A percentile compares a stretch with the other conserved stretches of the same genome.
These are phyloP conservation scores for Mobula hypostoma DNA, from an alignment of 2,113 vertebrate genomes.

Conservation along the genomic window DNA sequence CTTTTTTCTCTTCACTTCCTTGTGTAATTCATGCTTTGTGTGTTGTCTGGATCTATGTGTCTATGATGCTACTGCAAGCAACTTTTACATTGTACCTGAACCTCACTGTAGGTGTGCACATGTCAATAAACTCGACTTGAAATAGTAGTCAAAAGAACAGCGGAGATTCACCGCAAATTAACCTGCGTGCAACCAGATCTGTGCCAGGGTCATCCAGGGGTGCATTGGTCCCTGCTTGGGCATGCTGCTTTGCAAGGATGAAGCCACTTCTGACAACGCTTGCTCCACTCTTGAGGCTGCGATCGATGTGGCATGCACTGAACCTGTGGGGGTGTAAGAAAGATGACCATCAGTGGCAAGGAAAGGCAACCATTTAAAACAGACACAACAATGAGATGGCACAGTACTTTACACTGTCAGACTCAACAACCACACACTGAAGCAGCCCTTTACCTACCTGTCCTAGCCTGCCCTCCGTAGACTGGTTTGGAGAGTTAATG, in stretches of 20 bases:
- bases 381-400: neutral
- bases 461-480: neutral
- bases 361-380: neutral
- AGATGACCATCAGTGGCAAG: neutral
- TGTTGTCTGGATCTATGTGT: too few species aligned
- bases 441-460: neutral
- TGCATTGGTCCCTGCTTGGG: slow-evolving; percentile 91
- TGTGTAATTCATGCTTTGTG: too few species aligned
- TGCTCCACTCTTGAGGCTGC: slow-evolving; percentile 95
- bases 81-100: too few species aligned
- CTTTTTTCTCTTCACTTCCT: too few species aligned
- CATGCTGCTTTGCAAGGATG: slow-evolving; percentile 90
- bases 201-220: slow-evolving; percentile 97
- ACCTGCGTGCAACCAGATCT: slow-evolving; percentile 99
- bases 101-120: too few species aligned
- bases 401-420: neutral
- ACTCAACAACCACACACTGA: slow-evolving; percentile 20
- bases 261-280: slow-evolving; percentile 90
- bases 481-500: neutral
- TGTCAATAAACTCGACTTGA: too few species aligned
- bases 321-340: slow-evolving; percentile 61
- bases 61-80: too few species aligned
- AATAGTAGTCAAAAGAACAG: neutral
- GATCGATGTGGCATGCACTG: slow-evolving; percentile 88
- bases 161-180: slow-evolving; percentile 20